Conservation (phyloP, 1,140 invertebrate genomes). For the Drosophila orena region DNA sequence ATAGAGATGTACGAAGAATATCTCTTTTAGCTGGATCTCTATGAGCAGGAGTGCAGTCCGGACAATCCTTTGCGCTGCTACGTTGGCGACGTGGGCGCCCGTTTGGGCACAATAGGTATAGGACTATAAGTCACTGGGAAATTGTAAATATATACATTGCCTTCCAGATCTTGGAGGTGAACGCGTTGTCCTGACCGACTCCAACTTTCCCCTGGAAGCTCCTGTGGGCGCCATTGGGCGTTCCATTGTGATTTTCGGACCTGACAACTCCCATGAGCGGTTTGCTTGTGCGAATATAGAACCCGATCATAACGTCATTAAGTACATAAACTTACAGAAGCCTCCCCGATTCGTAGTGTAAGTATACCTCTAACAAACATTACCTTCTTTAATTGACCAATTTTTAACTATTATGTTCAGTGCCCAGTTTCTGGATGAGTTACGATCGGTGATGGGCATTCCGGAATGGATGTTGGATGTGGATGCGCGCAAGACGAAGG, state of each 20-base stretch:
- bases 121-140: too few relatives aligned
- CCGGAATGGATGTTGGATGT: constrained; percentile 96
- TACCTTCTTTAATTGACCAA: neutral
- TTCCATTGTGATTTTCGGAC: constrained; percentile 93
- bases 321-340: constrained; percentile 94
- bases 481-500: constrained; percentile 92
- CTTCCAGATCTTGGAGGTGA: constrained; percentile 89
- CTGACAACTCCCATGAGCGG: constrained; percentile 89
- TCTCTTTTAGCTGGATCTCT: constrained; percentile 90
- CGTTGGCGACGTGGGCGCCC: constrained; percentile 95
- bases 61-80: constrained; percentile 95
- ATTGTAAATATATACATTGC: neutral
- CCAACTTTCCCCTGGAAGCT: constrained; percentile 94
- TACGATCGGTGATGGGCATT: constrained; percentile 92
- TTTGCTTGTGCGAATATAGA: constrained; percentile 96
- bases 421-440: constrained; percentile 93
- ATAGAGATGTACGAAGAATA: neutral
- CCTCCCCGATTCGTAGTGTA: constrained; percentile 95
- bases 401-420: constrained; percentile 84
- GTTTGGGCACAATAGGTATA: constrained; percentile 91
- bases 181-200: constrained; percentile 92
- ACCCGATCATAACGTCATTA: constrained; percentile 95
- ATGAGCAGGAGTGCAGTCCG: constrained; percentile 93
- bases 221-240: constrained; percentile 91
- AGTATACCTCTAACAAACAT: constrained; percentile 78